Percentiles rank a stretch among this genome's conserved stretches.
phyloP scores from a whole-genome alignment of 2,113 vertebrate genomes.

The Catharus fuscescens region DNA sequence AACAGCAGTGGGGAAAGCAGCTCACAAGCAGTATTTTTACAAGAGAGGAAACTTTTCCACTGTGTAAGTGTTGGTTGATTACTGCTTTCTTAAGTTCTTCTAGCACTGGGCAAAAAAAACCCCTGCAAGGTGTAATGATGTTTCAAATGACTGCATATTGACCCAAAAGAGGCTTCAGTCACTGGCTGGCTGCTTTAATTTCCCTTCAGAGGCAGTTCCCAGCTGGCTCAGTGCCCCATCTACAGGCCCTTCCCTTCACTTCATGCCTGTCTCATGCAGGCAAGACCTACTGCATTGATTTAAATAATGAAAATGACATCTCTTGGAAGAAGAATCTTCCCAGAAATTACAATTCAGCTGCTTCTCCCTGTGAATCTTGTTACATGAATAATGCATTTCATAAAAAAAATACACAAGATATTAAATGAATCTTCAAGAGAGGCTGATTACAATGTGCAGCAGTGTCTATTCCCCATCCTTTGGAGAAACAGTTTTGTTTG shows the following conservation, averaged over 20 bases:
- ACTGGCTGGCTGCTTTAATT: neutral
- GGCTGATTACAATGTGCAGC: slow-evolving; percentile 47
- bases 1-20: neutral
- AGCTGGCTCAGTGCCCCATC: slow-evolving; percentile 2
- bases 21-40: neutral
- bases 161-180: slow-evolving; percentile 18
- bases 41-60: slow-evolving; percentile 10
- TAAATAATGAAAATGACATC: slow-evolving; percentile 61
- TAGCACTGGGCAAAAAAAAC: neutral
- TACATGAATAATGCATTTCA: slow-evolving; percentile 70
- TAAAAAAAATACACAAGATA: slow-evolving; percentile 48
- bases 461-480: slow-evolving; percentile 4
- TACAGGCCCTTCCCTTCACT: neutral
- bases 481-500: slow-evolving; percentile 50
- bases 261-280: neutral
- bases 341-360: slow-evolving; percentile 66
- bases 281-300: slow-evolving; percentile 46
- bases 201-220: neutral
- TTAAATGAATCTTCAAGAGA: slow-evolving; percentile 62
- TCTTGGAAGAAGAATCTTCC: slow-evolving; percentile 40
- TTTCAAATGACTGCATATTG: slow-evolving; percentile 21
- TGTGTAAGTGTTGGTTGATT: neutral
- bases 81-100: neutral
- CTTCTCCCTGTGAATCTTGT: slow-evolving; percentile 47
- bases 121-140: neutral